Percentiles rank a stretch among this genome's conserved stretches.
Evolutionary conservation across 2,888 invertebrate species (phyloP).

Genomic region (Heliconius cydno): DNA sequence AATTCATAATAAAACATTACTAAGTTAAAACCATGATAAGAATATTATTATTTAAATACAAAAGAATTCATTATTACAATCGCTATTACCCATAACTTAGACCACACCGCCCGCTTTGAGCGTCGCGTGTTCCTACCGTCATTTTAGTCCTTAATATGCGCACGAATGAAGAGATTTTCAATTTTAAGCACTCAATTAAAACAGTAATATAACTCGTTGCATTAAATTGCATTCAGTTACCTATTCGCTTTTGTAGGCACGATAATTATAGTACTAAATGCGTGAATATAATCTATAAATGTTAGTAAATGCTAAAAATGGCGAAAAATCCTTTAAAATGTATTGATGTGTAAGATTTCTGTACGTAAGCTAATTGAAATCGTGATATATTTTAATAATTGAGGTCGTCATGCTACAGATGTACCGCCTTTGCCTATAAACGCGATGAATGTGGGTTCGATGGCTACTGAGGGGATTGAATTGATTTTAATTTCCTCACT

Average conservation of each 20-base stretch:
- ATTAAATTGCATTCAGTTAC: conserved; percentile 42
- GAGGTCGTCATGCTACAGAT: no score
- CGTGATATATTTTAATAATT: no score
- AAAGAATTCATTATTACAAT: neutral
- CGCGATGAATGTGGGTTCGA: no score
- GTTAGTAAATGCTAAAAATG: neutral
- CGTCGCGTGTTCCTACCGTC: conserved; percentile 52
- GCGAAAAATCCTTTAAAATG: neutral
- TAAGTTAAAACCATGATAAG: no score
- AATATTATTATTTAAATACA: no score
- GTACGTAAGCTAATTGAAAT: no score
- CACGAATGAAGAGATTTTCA: conserved; percentile 57
- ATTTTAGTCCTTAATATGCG: conserved; percentile 54
- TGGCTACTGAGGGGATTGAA: no score
- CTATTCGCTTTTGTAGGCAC: conserved; percentile 33
- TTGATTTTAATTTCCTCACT: no score
- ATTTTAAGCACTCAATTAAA: conserved; percentile 52
- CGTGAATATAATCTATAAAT: conserved; percentile 18
- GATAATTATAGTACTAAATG: conserved; percentile 20
- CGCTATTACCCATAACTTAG: conserved; percentile 37
- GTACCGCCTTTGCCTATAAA: no score
- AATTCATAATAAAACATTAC: no score
- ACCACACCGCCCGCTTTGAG: conserved; percentile 42
- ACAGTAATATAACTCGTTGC: conserved; percentile 44
- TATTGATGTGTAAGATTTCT: neutral